These are phyloP conservation scores for Ptilorrhoa leucosticta DNA, from an alignment of 2,113 vertebrate genomes.

Conservation along the genomic window DNA sequence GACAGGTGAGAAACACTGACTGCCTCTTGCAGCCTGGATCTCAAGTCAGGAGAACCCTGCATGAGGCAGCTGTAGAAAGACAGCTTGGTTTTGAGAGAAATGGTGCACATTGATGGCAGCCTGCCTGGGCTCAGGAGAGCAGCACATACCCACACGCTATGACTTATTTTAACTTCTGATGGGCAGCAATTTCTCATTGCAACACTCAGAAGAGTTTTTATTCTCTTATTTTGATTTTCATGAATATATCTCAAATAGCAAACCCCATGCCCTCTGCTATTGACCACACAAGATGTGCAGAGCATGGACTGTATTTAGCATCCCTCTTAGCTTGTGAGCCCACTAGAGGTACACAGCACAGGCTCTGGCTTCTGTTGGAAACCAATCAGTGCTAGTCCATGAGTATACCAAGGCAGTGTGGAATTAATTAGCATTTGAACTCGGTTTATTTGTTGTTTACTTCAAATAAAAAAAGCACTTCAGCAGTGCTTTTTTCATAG, in stretches of 20 bases:
- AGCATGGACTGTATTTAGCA: neutral
- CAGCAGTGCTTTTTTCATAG: neutral
- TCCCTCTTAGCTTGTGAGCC: neutral
- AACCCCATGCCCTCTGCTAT: neutral
- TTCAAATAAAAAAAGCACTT: neutral
- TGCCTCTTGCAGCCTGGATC: neutral
- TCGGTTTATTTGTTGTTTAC: neutral
- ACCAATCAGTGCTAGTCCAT: neutral
- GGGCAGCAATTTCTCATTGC: neutral
- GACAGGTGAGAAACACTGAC: neutral
- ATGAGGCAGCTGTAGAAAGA: neutral
- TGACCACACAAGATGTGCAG: neutral
- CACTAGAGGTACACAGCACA: accelerated
- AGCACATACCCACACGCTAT: accelerated
- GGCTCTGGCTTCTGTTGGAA: neutral
- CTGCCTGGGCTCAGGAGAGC: neutral
- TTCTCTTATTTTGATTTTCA: neutral
- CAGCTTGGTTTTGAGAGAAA: neutral
- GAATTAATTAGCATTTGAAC: neutral
- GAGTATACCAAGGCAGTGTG: neutral
- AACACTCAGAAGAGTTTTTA: neutral
- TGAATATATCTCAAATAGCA: neutral
- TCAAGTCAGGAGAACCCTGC: neutral
- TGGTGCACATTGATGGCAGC: accelerated
- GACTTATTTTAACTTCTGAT: neutral